Evolutionary conservation across 2,888 invertebrate species (phyloP), one percentile per base, ranked within the genome.

Genomic region (Drosophila glabriapex): DNA sequence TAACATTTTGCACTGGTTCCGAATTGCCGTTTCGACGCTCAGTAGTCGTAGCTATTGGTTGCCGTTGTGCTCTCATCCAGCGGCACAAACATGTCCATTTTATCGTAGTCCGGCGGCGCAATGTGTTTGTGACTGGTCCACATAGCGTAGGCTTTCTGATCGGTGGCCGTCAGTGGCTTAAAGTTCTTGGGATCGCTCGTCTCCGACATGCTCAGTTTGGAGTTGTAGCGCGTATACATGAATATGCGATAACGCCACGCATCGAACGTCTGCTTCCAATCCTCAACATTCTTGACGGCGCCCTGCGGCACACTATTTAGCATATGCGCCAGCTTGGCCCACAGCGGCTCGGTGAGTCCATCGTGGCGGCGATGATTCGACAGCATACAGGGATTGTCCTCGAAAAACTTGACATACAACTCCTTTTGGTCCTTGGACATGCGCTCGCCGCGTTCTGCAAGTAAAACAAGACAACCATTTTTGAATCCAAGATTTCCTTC

Each of bases 381-480:
- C 52, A 92, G 68, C 92, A 92, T 92, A 66, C 92, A 91, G 22
- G 91, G 91, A 80, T 92, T 92, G 58, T 92, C 92, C 68, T 92
- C 92, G 63, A 92, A 92, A 68, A 88, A 92, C 76, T 91, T 92
- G 1, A 92, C 92, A 65, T 92, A 92, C 14, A 92, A 68, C 67
- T 92, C 92, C 22, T 92, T 92, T 70, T 92, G 92, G 39, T 92
- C 91, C 78, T 92, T 92, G 5, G 92, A 92, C 92, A 92, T 92
- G 49, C 92, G 91, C 35, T 92, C 92, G 56, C 92, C 92, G n/a
- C 92, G 91, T 58, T 92, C 92, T 86, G 66, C 12, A 72, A 65
- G 64, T 29, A 35, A 55, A n/a, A 25, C 10, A 64, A 64, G 19
- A 25, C 2, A 22, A 28, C 1, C 10, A 6, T 16, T 50, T 28